phyloP scores from a whole-genome alignment of 2,797 vertebrate genomes.

The Pangasius macronema region DNA sequence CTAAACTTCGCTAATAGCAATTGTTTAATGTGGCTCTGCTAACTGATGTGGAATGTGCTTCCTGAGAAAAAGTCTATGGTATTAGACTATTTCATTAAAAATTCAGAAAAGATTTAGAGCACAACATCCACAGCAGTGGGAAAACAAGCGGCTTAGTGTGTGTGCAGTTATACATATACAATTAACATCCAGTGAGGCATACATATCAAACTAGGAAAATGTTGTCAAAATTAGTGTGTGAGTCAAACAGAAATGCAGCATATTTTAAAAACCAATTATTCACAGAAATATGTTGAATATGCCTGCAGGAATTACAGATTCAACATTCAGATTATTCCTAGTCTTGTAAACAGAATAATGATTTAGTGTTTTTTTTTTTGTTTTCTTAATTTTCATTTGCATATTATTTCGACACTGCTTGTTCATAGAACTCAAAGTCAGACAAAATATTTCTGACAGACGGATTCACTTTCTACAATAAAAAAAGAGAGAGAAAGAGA shows the following conservation, averaged over 20 bases:
- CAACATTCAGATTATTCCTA: not conserved
- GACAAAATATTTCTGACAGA: slow-evolving; percentile 10
- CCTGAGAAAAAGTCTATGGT: not conserved
- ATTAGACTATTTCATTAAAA: not conserved
- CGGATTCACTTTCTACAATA: slow-evolving; percentile 8
- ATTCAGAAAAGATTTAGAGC: not conserved
- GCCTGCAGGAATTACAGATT: not conserved
- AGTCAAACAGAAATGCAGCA: not conserved
- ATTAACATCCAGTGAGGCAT: not conserved
- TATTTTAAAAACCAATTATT: not conserved
- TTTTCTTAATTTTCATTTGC: not conserved
- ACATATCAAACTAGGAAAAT: not conserved
- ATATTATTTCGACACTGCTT: not conserved
- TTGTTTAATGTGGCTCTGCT: not conserved
- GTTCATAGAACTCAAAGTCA: not conserved
- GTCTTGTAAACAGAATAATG: not conserved
- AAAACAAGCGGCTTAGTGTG: not conserved
- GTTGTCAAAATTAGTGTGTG: not conserved
- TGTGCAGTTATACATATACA: not conserved
- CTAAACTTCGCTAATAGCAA: not conserved
- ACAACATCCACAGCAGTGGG: not conserved
- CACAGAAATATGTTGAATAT: not conserved
- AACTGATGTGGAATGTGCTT: not conserved
- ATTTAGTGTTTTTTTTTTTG: not conserved
- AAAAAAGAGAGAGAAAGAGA: not conserved